Conservation (phyloP, 2,888 invertebrate species). For the Drosophila austrosaltans region DNA sequence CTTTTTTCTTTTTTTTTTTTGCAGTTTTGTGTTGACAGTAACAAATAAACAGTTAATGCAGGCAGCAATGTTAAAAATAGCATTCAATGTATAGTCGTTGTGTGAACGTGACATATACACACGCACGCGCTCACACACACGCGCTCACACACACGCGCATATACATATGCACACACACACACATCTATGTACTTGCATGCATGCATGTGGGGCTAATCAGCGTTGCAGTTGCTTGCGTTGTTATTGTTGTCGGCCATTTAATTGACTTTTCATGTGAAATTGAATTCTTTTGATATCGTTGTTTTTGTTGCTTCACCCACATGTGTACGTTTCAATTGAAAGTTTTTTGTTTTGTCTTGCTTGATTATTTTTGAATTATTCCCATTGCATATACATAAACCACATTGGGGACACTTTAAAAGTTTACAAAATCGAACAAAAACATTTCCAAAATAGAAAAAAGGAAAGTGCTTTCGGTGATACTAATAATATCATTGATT, state of each 20-base stretch:
- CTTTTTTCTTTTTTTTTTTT: neutral
- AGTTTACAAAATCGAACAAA: neutral
- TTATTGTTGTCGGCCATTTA: constrained; percentile 9
- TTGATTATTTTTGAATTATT: neutral
- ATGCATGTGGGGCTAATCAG: neutral
- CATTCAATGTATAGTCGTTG: constrained; percentile 1
- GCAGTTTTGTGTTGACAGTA: neutral
- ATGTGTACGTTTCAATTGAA: neutral
- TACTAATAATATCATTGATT: too few species aligned
- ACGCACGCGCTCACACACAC: neutral
- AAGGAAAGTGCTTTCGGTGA: too few species aligned
- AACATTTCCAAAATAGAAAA: too few species aligned
- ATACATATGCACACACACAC: neutral
- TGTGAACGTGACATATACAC: neutral
- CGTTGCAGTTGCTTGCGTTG: constrained; percentile 6
- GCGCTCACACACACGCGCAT: neutral
- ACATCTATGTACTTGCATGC: neutral
- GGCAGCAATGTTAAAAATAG: constrained; percentile 12
- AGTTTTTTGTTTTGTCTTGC: neutral
- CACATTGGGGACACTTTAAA: neutral
- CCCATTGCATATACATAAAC: neutral
- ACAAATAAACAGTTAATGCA: constrained; percentile 16
- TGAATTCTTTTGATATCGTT: constrained; percentile 4
- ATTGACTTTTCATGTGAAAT: constrained; percentile 23
- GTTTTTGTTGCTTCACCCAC: neutral